Conservation (phyloP, 2,113 vertebrate species). For the Varanus komodoensis region DNA sequence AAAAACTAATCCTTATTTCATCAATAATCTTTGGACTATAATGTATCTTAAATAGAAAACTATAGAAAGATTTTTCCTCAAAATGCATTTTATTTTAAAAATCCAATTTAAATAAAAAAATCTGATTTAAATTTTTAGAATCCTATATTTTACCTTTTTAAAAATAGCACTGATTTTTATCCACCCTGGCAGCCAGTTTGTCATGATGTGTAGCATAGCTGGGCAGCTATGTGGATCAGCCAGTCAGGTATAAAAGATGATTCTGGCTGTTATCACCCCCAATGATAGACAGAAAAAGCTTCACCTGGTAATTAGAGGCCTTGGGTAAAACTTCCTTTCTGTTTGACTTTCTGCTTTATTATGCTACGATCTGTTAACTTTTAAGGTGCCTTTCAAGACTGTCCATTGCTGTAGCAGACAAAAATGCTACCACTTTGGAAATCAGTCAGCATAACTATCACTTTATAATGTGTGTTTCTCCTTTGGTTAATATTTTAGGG, state of each 20-base stretch:
- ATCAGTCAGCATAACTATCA: neutral
- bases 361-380: neutral
- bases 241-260: neutral
- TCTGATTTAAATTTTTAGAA: too few relatives aligned
- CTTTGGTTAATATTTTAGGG: slow-evolving; percentile 63
- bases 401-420: too few relatives aligned
- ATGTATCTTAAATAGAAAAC: too few relatives aligned
- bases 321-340: neutral
- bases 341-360: neutral
- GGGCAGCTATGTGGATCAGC: neutral
- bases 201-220: neutral
- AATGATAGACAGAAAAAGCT: neutral
- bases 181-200: too few relatives aligned
- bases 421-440: neutral
- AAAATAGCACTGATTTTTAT: too few relatives aligned
- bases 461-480: slow-evolving; percentile 18
- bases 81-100: too few relatives aligned
- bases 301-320: neutral
- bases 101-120: too few relatives aligned
- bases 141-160: too few relatives aligned
- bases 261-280: neutral
- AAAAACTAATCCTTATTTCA: too few relatives aligned
- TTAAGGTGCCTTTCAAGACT: neutral
- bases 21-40: too few relatives aligned
- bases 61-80: too few relatives aligned